Evolutionary conservation across 2,113 vertebrate genomes (phyloP).

Genomic region (Eurypyga helias): DNA sequence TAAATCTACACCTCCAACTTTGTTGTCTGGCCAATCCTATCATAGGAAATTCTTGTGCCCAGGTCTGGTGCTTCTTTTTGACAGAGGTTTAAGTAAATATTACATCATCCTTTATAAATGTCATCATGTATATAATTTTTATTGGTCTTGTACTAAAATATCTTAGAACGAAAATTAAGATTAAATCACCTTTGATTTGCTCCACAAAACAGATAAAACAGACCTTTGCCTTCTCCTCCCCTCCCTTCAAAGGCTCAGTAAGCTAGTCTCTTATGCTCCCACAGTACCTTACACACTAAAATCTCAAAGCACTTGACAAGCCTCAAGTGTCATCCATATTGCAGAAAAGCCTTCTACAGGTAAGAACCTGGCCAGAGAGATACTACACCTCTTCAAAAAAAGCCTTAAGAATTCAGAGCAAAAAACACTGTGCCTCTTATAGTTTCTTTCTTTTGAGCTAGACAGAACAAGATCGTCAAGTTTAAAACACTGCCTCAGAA

Average conservation of each 20-base stretch:
- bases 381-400: not conserved
- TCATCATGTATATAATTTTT: not conserved
- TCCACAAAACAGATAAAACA: not conserved
- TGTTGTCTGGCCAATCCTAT: not conserved
- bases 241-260: not conserved
- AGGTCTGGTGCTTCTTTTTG: not conserved
- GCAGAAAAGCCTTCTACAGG: not conserved
- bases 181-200: not conserved
- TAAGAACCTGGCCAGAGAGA: not conserved
- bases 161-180: not conserved
- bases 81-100: not conserved
- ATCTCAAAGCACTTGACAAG: not conserved
- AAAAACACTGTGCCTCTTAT: not conserved
- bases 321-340: not conserved
- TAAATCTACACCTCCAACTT: too few species aligned
- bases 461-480: not conserved
- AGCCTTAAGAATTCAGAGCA: not conserved
- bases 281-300: not conserved
- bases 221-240: fast-evolving
- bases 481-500: not conserved
- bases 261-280: not conserved
- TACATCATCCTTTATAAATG: not conserved
- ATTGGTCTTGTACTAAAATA: not conserved
- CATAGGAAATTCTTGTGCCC: not conserved
- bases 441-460: not conserved